phyloP scores from a whole-genome alignment of 2,797 vertebrate species.

The Lophius americanus region DNA sequence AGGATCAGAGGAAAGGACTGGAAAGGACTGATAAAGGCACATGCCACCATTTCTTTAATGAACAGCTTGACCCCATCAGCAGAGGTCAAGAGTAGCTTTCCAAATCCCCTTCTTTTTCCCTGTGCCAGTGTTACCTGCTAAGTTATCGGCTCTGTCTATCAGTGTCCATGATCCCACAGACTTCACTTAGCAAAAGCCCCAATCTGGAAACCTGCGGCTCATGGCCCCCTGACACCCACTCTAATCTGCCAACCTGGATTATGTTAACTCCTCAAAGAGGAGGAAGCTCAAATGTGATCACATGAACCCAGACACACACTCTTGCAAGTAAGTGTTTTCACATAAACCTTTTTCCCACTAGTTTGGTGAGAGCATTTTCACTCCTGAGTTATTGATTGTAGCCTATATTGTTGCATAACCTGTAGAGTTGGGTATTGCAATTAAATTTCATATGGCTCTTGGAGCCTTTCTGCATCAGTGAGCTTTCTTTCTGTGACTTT shows the following conservation, averaged over 20 bases:
- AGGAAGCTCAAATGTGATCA: conserved; percentile 54
- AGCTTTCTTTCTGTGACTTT: no score
- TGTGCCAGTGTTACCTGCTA: conserved; percentile 49
- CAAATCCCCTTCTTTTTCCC: conserved; percentile 68
- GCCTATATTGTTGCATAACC: not conserved
- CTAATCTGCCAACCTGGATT: conserved; percentile 76
- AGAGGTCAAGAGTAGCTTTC: conserved; percentile 73
- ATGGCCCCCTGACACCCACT: conserved; percentile 66
- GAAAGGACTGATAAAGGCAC: conserved; percentile 74
- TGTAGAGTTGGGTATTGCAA: no score
- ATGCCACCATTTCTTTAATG: conserved; percentile 77
- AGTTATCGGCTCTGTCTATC: conserved; percentile 75
- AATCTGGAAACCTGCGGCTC: conserved; percentile 68
- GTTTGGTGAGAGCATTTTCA: not conserved
- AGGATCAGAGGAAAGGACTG: conserved; percentile 77
- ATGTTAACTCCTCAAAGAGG: conserved; percentile 69
- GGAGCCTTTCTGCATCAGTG: no score
- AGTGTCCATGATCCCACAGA: conserved; percentile 69
- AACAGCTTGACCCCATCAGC: conserved; percentile 80
- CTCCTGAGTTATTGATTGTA: not conserved
- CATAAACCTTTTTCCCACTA: conserved; percentile 7
- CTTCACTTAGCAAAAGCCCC: conserved; percentile 63
- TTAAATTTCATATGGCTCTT: no score
- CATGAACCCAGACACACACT: conserved; percentile 21
- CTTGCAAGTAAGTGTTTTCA: conserved; percentile 6